Percentiles rank a stretch among this genome's conserved stretches.
Evolutionary conservation across 1,140 invertebrate species (phyloP).

Genomic region (Schlechtendalia chinensis): DNA sequence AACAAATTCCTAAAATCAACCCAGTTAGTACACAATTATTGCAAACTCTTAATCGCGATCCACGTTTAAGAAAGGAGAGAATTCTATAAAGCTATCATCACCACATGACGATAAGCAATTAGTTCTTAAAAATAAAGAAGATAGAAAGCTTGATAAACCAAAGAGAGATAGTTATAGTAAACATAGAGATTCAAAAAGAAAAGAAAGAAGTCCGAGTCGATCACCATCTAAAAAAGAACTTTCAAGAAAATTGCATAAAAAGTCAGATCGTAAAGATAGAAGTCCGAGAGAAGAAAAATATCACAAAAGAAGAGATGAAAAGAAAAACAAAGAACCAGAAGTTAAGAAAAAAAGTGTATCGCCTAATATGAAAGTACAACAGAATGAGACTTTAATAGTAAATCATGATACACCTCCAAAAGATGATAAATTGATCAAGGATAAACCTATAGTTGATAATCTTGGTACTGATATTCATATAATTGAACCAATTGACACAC

Average conservation of each 20-base stretch:
- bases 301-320: slow-evolving; percentile 34
- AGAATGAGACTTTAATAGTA: not conserved
- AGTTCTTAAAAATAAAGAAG: slow-evolving; percentile 29
- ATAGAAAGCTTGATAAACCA: slow-evolving; percentile 35
- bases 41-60: slow-evolving; percentile 35
- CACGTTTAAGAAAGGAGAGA: slow-evolving; percentile 47
- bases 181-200: slow-evolving; percentile 26
- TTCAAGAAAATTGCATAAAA: slow-evolving; percentile 21
- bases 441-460: not conserved
- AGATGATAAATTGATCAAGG: not conserved
- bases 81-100: not conserved
- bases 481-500: not conserved
- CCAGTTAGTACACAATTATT: slow-evolving; percentile 45
- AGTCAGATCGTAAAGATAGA: slow-evolving; percentile 27
- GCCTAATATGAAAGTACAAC: not conserved
- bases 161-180: slow-evolving; percentile 22
- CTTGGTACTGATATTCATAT: not conserved
- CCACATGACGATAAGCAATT: not conserved
- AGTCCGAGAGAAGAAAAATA: slow-evolving; percentile 27
- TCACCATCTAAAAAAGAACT: slow-evolving; percentile 32
- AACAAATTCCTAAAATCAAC: slow-evolving; percentile 23
- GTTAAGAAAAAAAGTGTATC: slow-evolving; percentile 9
- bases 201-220: slow-evolving; percentile 26
- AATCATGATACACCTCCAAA: not conserved
- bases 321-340: slow-evolving; percentile 25